Base-by-base conservation (phyloP, 2,888 invertebrate genomes). In the Corythucha ciliata region DNA sequence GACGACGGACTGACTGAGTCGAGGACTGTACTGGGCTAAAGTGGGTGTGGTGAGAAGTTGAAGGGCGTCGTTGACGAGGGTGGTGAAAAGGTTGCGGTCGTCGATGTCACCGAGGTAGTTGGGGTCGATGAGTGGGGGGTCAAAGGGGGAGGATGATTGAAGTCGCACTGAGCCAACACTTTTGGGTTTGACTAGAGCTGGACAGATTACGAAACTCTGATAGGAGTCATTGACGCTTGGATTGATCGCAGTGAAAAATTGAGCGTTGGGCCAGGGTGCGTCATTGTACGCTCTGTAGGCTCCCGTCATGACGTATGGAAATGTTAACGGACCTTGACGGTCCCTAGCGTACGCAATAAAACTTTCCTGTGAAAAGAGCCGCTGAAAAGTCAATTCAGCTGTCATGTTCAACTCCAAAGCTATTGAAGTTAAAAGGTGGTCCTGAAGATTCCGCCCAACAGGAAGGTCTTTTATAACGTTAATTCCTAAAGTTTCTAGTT, bases 91-190 rank as follows among this genome's bases (percentile, higher is more conserved):
- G n/a, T n/a, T n/a, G n/a, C n/a, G n/a, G 61, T 94, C 94, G 53
- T 83, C 79, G 0, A 82, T 83, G 66, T 89, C 81, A 1, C 87
- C 83, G 54, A 96, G 72, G 65, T 96, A 96, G 67, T 94, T 93
- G 63, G 92, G 91, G 62, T 88, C 81, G 65, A 96, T 76, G 4
- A 88, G 70, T 0, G 94, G 96, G 66, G 89, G 85, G 4, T 86
- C 80, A 40, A 75, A 64, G 0, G 83, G 82, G 64, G 82, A 72
- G 4, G 70, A 74, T 1, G 76, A 74, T 39, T 64, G 74, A 2
- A 92, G 67, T 59, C 81, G 83, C 1, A 96, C 75, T 59, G 76
- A 77, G 0, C 96, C 96, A 5, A 79, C 74, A 51, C 90, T 88
- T 62, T 86, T 85, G 0, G 94, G 90, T 1, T 93, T 75, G 62